A percentile compares a stretch with the other conserved stretches of the same genome.
phyloP scores from a whole-genome alignment of 2,797 vertebrate genomes.

The Eulemur coronatus region DNA sequence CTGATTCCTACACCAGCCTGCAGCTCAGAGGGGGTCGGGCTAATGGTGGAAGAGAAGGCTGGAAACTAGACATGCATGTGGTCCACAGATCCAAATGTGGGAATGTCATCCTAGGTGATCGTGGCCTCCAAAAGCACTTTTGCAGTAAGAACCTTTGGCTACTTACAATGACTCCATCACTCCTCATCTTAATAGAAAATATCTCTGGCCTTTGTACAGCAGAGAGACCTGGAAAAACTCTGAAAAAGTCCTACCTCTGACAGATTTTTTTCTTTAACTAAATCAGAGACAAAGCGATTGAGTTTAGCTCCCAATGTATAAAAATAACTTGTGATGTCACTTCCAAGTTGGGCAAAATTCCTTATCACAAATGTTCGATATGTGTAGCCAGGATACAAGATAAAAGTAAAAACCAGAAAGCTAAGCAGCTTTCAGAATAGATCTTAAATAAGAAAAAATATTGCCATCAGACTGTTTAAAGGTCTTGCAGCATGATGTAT shows the following conservation, averaged over 20 bases:
- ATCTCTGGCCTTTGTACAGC: neutral
- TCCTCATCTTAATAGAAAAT: neutral
- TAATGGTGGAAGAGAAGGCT: neutral
- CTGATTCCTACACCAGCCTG: neutral
- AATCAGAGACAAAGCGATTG: neutral
- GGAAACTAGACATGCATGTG: accelerated
- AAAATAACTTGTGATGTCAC: slow-evolving; percentile 53
- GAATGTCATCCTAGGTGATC: neutral
- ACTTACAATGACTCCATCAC: neutral
- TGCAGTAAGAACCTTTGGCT: neutral
- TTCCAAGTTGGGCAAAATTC: slow-evolving; percentile 27
- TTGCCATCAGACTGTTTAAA: neutral
- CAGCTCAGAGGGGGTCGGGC: neutral
- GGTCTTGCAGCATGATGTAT: neutral
- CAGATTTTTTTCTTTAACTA: slow-evolving; percentile 43
- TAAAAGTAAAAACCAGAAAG: slow-evolving; percentile 5
- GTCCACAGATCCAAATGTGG: neutral
- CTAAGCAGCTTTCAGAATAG: neutral
- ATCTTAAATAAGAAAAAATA: neutral
- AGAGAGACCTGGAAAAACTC: neutral
- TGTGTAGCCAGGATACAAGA: neutral
- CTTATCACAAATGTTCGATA: slow-evolving; percentile 26
- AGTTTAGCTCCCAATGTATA: slow-evolving; percentile 8
- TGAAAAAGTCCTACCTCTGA: slow-evolving; percentile 2
- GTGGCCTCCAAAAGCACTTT: neutral